These are phyloP conservation scores for Drosophila willistoni DNA, from an alignment of 1,140 invertebrate genomes.

Conservation along the genomic window DNA sequence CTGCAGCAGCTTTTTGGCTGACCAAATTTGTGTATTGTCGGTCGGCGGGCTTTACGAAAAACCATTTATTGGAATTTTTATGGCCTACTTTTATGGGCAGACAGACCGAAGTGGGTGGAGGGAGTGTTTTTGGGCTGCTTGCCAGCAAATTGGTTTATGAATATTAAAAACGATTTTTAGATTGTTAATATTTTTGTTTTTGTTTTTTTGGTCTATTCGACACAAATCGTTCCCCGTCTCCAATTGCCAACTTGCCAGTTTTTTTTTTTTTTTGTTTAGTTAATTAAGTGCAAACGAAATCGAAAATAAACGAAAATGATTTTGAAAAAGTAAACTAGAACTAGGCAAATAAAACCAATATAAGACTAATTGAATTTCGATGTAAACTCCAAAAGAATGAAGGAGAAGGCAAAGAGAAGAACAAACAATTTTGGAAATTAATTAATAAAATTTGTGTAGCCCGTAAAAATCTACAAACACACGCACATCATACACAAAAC, in stretches of 20 bases:
- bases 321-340: slow-evolving; percentile 20
- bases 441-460: slow-evolving; percentile 70
- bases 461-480: slow-evolving; percentile 41
- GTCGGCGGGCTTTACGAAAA: slow-evolving; percentile 24
- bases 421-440: slow-evolving; percentile 61
- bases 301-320: slow-evolving; percentile 3
- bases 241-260: too few relatives aligned
- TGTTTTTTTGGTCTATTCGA: neutral
- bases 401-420: neutral
- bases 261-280: neutral
- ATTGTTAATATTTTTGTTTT: neutral
- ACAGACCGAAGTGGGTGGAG: neutral
- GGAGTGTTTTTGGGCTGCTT: neutral
- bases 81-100: slow-evolving; percentile 39
- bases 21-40: slow-evolving; percentile 39
- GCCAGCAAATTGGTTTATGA: slow-evolving; percentile 47
- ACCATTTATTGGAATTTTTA: slow-evolving; percentile 63
- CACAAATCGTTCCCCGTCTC: slow-evolving; percentile 9
- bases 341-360: slow-evolving; percentile 23
- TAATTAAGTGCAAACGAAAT: slow-evolving; percentile 19
- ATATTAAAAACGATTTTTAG: slow-evolving; percentile 40
- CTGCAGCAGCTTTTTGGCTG: slow-evolving; percentile 23
- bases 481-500: slow-evolving; percentile 34
- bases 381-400: slow-evolving; percentile 1
- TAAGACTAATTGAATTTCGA: slow-evolving; percentile 60